Conservation (phyloP, 2,797 vertebrate species). For the Austrolebias charrua region DNA sequence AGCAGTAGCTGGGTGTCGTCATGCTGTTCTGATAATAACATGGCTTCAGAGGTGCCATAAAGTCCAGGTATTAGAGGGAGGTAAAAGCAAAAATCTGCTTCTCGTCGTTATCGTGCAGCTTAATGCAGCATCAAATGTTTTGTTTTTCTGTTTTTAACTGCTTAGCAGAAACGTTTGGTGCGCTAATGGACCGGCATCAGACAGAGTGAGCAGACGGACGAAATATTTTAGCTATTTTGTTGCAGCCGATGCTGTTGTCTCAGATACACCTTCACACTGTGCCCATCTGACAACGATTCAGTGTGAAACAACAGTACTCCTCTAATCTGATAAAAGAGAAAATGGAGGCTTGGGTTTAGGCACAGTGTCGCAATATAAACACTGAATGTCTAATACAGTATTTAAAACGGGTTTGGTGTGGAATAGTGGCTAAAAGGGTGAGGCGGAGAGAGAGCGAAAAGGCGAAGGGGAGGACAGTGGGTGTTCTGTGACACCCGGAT, state of each 20-base stretch:
- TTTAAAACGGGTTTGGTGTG: constrained; percentile 64
- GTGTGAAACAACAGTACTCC: constrained; percentile 25
- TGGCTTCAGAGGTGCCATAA: background rate
- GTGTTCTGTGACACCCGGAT: constrained; percentile 76
- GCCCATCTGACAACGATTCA: constrained; percentile 41
- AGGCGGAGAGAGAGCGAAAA: constrained; percentile 28
- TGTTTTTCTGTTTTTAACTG: background rate
- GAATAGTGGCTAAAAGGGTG: constrained; percentile 36
- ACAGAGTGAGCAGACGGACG: constrained; percentile 10
- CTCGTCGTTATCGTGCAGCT: constrained; percentile 4
- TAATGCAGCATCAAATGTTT: background rate
- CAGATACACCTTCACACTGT: constrained; percentile 32
- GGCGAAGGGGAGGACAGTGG: constrained; percentile 63
- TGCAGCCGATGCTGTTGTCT: constrained; percentile 12
- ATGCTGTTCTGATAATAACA: constrained; percentile 15
- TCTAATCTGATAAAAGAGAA: constrained; percentile 55
- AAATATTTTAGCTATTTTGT: constrained; percentile 1
- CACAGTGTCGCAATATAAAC: constrained; percentile 55
- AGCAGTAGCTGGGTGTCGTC: constrained; percentile 30
- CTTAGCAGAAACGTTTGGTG: background rate
- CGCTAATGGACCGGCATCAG: constrained; percentile 4
- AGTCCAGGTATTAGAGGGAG: constrained; percentile 10
- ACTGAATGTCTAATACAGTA: constrained; percentile 55
- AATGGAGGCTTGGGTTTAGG: constrained; percentile 56
- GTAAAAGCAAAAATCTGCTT: background rate